Evolutionary conservation across 2,797 vertebrate genomes (phyloP), one percentile per base, ranked within the genome.

Genomic region (Bradypodion ventrale): DNA sequence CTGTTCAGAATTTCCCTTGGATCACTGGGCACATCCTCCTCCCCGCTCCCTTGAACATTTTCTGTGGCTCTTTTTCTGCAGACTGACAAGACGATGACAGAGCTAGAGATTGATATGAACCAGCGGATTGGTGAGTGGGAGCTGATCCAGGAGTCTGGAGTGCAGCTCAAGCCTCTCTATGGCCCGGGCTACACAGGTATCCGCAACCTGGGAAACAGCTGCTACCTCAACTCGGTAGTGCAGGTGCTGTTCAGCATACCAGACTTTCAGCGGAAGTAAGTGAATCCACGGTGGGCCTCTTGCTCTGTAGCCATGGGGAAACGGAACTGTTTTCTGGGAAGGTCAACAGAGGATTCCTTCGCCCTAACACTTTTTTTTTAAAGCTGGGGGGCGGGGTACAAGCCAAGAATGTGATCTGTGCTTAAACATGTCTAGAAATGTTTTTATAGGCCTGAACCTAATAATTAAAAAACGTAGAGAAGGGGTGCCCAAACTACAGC

Each of bases 201-300:
- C 97, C 97, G 97, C 86, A 99, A 99, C 95, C 93, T 99, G 95
- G 99, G 99, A 86, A 99, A 99, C 96, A 99, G 98, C 95, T 99
- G 99, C 97, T 99, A 99, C 97, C 98, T 99, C 97, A 99, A 99
- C 95, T 99, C 99, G 4, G 98, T 99, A 95, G 98, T 99, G 97
- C 99, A 99, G 97, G 99, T 99, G 96, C 96, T 99, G 94, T 99
- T 99, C 97, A 99, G 98, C 92, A 96, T 99, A 91, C 98, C 98
- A 21, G 98, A 99, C 95, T 99, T 99, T 96, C 97, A 98, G 96
- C 97, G 95, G 96, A 99, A 98, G 99, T 99, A 93, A 96, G 96
- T 95, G 87, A 40, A 15, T 7, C 73, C 19, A 44, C 69, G 7
- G 25, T 74, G 23, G 23, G 23, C 3, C 78, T 87, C 60, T 74